These are phyloP conservation scores for Pteria penguin DNA, from an alignment of 2,888 invertebrate species.

Conservation along the genomic window DNA sequence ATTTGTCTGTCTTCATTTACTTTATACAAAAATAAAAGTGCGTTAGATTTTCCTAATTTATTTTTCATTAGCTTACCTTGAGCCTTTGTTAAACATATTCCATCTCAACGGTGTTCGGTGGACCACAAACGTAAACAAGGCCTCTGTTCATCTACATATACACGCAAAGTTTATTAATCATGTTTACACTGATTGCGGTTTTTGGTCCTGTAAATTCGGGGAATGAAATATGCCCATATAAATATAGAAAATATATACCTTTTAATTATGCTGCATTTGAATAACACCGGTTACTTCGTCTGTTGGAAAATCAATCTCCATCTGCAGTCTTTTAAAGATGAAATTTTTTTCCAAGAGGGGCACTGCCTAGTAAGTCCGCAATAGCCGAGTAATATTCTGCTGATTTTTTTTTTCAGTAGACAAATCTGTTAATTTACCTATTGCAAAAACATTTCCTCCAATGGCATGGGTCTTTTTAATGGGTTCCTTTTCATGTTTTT, in stretches of 20 bases:
- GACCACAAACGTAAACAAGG: neutral
- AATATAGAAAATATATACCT: too few relatives aligned
- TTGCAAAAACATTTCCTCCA: neutral
- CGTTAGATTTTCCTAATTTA: too few relatives aligned
- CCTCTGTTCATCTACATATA: neutral
- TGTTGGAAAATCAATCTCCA: constrained; percentile 1
- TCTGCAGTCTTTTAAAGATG: constrained; percentile 16
- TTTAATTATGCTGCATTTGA: constrained; percentile 13
- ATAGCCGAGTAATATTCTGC: neutral
- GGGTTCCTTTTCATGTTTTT: constrained; percentile 4
- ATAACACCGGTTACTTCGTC: constrained; percentile 1
- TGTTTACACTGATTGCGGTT: neutral
- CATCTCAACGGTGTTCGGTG: neutral
- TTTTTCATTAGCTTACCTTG: too few relatives aligned
- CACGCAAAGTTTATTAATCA: neutral
- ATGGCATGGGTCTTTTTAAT: neutral
- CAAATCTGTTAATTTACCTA: constrained; percentile 5
- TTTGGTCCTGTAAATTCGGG: neutral
- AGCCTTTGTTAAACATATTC: too few relatives aligned
- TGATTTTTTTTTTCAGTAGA: neutral
- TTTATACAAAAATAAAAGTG: too few relatives aligned
- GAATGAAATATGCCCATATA: neutral
- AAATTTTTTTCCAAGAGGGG: neutral
- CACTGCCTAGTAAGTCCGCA: neutral
- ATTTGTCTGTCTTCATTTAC: too few relatives aligned